A percentile compares a stretch with the other conserved stretches of the same genome.
These are phyloP conservation scores for Microchirus variegatus DNA, from an alignment of 2,797 vertebrate genomes.

Conservation along the genomic window DNA sequence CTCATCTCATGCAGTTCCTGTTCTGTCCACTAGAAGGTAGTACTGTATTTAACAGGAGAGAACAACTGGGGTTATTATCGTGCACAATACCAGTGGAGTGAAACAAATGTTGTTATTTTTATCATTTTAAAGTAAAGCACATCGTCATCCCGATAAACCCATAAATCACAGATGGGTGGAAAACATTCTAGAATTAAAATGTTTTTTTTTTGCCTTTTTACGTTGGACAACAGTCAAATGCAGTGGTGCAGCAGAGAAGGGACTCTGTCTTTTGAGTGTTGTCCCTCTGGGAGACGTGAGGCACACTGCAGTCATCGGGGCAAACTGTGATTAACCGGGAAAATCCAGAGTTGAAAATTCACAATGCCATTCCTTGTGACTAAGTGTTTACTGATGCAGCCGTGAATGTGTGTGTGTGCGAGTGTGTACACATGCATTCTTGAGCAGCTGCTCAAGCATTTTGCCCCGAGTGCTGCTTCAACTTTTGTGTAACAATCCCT, in stretches of 20 bases:
- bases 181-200: too few relatives aligned
- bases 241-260: slow-evolving; percentile 12
- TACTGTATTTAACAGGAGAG: slow-evolving; percentile 14
- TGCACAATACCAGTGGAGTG: background rate
- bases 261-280: background rate
- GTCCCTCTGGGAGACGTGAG: slow-evolving; percentile 49
- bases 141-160: background rate
- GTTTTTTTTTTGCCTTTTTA: too few relatives aligned
- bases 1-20: background rate
- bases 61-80: background rate
- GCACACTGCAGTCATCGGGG: slow-evolving; percentile 56
- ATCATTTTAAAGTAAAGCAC: background rate
- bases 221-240: background rate
- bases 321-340: slow-evolving; percentile 66
- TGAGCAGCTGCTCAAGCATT: background rate
- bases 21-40: slow-evolving; percentile 44
- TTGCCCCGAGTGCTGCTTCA: background rate
- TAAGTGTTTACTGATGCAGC: slow-evolving; percentile 35
- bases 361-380: slow-evolving; percentile 65
- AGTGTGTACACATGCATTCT: background rate
- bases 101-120: background rate
- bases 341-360: slow-evolving; percentile 64
- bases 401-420: slow-evolving; percentile 5
- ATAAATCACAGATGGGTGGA: background rate
- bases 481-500: background rate